These are phyloP conservation scores for Lates japonicus DNA, from an alignment of 2,797 vertebrate species.

Conservation along the genomic window DNA sequence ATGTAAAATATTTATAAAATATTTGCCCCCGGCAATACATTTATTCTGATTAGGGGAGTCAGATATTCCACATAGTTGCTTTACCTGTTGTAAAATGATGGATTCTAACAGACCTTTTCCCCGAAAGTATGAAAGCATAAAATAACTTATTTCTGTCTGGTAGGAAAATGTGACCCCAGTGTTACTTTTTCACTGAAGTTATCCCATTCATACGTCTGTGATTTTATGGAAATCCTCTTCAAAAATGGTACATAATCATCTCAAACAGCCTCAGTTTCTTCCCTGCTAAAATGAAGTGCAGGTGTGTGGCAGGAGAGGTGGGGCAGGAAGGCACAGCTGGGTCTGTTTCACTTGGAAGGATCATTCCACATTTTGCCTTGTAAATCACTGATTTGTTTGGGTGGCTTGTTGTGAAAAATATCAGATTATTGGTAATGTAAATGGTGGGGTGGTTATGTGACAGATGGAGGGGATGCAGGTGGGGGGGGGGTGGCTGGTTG, in stretches of 20 bases:
- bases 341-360: background rate
- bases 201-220: background rate
- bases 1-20: background rate
- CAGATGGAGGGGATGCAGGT: constrained; percentile 40
- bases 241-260: background rate
- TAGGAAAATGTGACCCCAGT: background rate
- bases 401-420: constrained; percentile 6
- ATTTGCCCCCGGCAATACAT: background rate
- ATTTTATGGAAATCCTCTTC: background rate
- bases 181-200: background rate
- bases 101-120: background rate
- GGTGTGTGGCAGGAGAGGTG: background rate
- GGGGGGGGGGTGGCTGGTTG: background rate
- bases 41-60: background rate
- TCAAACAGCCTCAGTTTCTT: background rate
- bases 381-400: constrained; percentile 8
- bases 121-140: background rate
- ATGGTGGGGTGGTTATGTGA: background rate
- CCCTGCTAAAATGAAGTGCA: background rate
- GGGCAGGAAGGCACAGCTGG: background rate
- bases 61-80: background rate
- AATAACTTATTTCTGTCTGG: background rate
- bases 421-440: constrained; percentile 12
- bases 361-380: background rate
- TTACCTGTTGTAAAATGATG: background rate